Conservation (phyloP, 2,888 invertebrate genomes). For the Calameuta idolon region DNA sequence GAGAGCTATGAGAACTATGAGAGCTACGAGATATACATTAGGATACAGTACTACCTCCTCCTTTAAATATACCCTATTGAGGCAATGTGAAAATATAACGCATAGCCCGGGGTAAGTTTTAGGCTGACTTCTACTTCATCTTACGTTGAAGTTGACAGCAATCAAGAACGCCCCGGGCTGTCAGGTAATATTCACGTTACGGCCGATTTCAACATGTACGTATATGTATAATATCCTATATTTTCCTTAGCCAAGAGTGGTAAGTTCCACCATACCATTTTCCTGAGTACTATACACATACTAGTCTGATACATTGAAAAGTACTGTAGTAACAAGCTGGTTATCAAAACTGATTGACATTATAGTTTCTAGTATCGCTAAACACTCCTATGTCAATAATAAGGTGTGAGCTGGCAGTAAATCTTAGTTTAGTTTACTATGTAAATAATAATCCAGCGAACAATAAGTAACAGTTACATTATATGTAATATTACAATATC, state of each 20-base stretch:
- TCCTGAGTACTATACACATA: neutral
- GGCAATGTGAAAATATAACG: neutral
- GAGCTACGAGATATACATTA: neutral
- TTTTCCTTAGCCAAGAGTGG: neutral
- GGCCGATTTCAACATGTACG: neutral
- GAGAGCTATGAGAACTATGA: neutral
- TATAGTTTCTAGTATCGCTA: neutral
- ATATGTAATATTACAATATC: neutral
- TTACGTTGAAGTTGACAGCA: conserved; percentile 2
- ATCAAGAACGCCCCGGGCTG: neutral
- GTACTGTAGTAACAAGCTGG: neutral
- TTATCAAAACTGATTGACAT: neutral
- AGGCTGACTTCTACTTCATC: neutral
- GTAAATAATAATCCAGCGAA: neutral
- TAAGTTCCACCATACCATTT: neutral
- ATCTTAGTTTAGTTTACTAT: neutral
- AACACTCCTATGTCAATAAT: neutral
- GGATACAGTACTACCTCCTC: neutral
- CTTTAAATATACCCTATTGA: neutral
- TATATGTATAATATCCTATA: neutral
- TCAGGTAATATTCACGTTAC: neutral
- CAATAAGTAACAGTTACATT: neutral
- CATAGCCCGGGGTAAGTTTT: neutral
- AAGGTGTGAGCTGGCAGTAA: neutral
- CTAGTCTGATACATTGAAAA: neutral